Evolutionary conservation across 2,113 vertebrate species (phyloP), one percentile per base, ranked within the genome.

Genomic region (Larimichthys polyactis): DNA sequence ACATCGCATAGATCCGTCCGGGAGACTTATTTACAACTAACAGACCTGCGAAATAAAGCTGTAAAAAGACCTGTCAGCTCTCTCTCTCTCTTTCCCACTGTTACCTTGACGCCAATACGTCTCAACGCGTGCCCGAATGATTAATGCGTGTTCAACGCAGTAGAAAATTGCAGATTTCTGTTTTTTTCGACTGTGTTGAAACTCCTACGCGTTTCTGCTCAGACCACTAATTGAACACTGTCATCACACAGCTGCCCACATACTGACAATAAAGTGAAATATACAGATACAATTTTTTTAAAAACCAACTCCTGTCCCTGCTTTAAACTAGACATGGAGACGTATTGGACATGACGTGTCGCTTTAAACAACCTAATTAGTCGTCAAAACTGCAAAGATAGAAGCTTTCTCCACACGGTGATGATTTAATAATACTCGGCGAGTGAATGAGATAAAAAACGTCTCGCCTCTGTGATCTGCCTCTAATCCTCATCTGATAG

Each of bases 401-500:
- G 84, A 60, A 65, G 89, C 84, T 54, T 77, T 85, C 75, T 87
- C 57, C 64, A 43, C 70, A 83, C 48, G 46, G 49, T 49, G 79
- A 81, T 89, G 86, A 89, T 92, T 91, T 90, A 89, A 90, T 90
- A 91, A 91, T 67, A 66, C 71, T 63, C 58, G 27, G 63, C 7
- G 73, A 76, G 74, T 27, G 71, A 82, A 81, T 59, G 79, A 89
- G 87, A 90, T 89, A 81, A 90, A 24, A 27, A 91, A 74, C 68
- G 54, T 52, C 78, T 48, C 32, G 62, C 64, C 59, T 73, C 78
- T 87, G 84, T 85, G 84, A 88, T 93, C 82, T 78, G 51, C 62
- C 67, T 85, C 82, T 92, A 90, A 92, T 92, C 87, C 89, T 79
- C 90, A 88, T 90, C 91, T 89, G 87, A 91, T 87, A 87, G 78